Base-by-base conservation (phyloP, 2,113 vertebrate species). In the Progne subis region DNA sequence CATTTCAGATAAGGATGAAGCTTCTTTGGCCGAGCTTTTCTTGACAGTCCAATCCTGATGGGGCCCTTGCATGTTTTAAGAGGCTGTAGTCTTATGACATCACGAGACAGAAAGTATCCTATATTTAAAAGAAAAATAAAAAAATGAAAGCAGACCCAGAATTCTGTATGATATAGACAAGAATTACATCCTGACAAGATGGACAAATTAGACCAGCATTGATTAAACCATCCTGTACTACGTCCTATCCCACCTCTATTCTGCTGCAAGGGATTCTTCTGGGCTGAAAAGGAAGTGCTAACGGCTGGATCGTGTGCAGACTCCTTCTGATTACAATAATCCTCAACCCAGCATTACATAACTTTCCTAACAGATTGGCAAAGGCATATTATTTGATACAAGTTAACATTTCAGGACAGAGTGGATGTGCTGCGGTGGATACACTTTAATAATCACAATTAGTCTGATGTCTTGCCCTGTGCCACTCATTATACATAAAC, bases 11-110 rank as follows among this genome's bases (percentile, higher is more conserved):
- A 99, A 9, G 98, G 98, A 97, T 99, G 99, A 70, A 99, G 98
- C 34, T 98, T 97, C 95, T 98, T 98, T 85, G 98, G 97, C 61
- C 97, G 99, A 88, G 98, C 98, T 97, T 97, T 98, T 98, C 98
- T 99, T 94, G 99, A 99, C 87, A 99, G 98, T 29, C 99, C 99
- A 47, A 99, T 97, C 88, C 99, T 98, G 94, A 99, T 98, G 34
- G 99, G 99, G 26, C 98, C 97, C 41, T 94, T 95, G 95, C 99
- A 98, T 6, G 99, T 99, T 97, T 98, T 98, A 87, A 99, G 98
- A 95, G 99, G 99, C 82, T 98, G 97, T 57, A 99, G 92, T 97
- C 98, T 98, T 96, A 94, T 78, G 95, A 98, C 61, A 9, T 97
- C 98, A 92, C 8, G 82, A 68, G 93, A 95, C 79, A 98, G 96